These are phyloP conservation scores for Panagrolaimus sp. DNA, from an alignment of 1,140 invertebrate species.

Conservation along the genomic window DNA sequence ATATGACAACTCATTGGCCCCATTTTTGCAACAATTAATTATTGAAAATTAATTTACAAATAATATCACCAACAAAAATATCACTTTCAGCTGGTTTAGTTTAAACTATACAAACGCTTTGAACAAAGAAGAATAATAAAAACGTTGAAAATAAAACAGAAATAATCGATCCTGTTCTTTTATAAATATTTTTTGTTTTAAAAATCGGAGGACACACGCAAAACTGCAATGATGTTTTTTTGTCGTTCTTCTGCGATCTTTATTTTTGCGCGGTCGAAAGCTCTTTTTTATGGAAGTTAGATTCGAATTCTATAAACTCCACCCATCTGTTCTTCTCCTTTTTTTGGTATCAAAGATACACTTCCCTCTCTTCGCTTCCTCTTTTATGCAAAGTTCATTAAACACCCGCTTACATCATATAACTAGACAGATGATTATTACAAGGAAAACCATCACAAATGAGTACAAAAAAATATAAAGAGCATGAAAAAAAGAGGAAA, in stretches of 20 bases:
- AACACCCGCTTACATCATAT: conserved; percentile 14
- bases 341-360: no score
- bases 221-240: no score
- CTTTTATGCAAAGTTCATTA: no score
- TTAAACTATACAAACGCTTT: neutral
- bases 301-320: neutral
- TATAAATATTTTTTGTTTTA: no score
- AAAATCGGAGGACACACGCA: no score
- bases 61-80: neutral
- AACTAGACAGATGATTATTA: conserved; percentile 9
- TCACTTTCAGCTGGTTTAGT: neutral
- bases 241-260: no score
- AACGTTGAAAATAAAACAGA: neutral
- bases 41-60: neutral
- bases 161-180: neutral
- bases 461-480: no score
- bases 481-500: no score
- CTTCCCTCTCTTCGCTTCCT: no score
- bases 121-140: neutral
- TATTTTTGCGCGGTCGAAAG: no score
- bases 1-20: conserved; percentile 32
- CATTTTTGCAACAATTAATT: neutral
- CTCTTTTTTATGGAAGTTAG: neutral
- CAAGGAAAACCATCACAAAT: no score
- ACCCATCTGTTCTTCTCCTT: no score